Conservation (phyloP, 2,888 invertebrate genomes). For the Lamellibrachia satsuma region DNA sequence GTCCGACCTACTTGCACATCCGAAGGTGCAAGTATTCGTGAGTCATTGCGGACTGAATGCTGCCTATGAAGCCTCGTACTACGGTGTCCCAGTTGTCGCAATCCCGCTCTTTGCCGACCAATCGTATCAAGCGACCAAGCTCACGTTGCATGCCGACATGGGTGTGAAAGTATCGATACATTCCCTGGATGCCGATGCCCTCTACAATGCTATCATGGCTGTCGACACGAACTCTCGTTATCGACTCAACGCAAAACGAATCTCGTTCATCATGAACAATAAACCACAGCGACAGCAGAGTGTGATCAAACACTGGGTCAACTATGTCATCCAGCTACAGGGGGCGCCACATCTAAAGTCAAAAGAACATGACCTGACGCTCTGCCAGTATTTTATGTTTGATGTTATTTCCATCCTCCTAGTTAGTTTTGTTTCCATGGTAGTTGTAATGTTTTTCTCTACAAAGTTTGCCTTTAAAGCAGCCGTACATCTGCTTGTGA, state of each 20-base stretch:
- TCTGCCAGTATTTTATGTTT: conserved; percentile 34
- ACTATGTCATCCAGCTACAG: conserved; percentile 28
- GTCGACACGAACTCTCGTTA: conserved; percentile 25
- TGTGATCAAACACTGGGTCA: conserved; percentile 33
- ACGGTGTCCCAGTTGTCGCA: conserved; percentile 35
- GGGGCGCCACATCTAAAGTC: conserved; percentile 32
- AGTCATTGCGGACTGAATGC: conserved; percentile 37
- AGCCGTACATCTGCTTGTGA: neutral
- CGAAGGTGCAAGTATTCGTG: conserved; percentile 30
- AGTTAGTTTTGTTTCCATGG: neutral
- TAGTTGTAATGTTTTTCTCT: neutral
- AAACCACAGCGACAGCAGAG: conserved; percentile 27
- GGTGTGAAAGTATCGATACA: conserved; percentile 31
- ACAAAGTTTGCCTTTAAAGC: conserved; percentile 14
- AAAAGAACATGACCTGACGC: conserved; percentile 27
- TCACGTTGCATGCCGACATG: conserved; percentile 28
- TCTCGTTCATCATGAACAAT: conserved; percentile 29
- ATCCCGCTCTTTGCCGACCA: conserved; percentile 39
- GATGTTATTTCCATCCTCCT: conserved; percentile 30
- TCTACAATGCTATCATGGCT: conserved; percentile 28
- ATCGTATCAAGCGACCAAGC: conserved; percentile 34
- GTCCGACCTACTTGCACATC: conserved; percentile 27
- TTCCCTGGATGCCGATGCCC: conserved; percentile 22
- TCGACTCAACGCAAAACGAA: conserved; percentile 27
- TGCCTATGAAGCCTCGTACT: conserved; percentile 32